Evolutionary conservation across 2,888 invertebrate species (phyloP), one percentile per base, ranked within the genome.

Genomic region (Amphipyra berbera): DNA sequence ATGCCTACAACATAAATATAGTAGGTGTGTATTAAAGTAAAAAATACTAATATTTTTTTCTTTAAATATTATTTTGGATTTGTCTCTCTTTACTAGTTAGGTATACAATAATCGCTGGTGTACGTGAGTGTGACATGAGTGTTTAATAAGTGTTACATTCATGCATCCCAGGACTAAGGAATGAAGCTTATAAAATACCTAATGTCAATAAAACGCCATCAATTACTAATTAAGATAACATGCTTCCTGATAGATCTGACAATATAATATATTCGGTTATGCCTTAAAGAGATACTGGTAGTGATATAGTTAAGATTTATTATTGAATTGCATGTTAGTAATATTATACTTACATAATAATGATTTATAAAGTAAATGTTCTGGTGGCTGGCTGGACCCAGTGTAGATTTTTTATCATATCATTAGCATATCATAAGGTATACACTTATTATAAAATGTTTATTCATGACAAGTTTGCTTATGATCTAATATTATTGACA

Each of bases 231-330:
- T 92, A 93, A 93, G 90, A 89, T 81, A 89, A 90, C 90, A 92
- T 92, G 94, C 94, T 95, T 95, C 94, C 94, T 94, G 90, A 93
- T 94, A 94, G 93, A 92, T 91, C 85, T 90, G 94, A 95, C 94
- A 95, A 95, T 95, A 85, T 30, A 30, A 30, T 30, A 21, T 88
- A 91, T 90, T 92, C 86, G 86, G 88, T 92, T 93, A 91, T 93
- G 94, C 94, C 94, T 93, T 94, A 93, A 88, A 62, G 86, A 90
- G 88, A 91, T 92, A 93, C 84, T 89, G 86, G 89, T 94, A 93
- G 92, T 90, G 87, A 90, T 90, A 86, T 90, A 90, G 83, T 73
- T 88, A 89, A 92, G 89, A 63, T 83, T 85, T 88, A 90, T 79
- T 86, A 87, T 83, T 86, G 81, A 86, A 88, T 85, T 89, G 91